A percentile compares a stretch with the other conserved stretches of the same genome.
phyloP scores from a whole-genome alignment of 2,888 invertebrate genomes.

The Melanchra persicariae region DNA sequence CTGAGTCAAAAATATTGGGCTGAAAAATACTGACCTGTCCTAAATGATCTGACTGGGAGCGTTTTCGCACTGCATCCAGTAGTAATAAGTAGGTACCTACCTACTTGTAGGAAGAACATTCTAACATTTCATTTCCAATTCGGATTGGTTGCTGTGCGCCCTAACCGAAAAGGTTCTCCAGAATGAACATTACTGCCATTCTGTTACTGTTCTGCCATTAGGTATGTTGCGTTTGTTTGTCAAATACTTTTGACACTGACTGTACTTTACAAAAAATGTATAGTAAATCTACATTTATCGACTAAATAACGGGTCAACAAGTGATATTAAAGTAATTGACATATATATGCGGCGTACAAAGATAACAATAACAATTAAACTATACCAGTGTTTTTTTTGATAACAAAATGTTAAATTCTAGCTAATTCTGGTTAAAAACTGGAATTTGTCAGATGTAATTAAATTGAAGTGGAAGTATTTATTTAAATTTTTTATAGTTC shows the following conservation, averaged over 20 bases:
- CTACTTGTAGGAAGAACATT: no score
- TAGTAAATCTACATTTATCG: conserved; percentile 19
- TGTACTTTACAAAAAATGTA: not conserved
- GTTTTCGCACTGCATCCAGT: no score
- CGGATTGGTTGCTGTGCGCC: no score
- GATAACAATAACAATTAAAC: conserved; percentile 42
- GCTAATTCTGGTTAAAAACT: conserved; percentile 20
- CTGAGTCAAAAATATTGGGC: not conserved
- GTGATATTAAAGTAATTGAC: conserved; percentile 35
- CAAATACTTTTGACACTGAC: not conserved
- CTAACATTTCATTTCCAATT: no score
- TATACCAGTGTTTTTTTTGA: conserved; percentile 14
- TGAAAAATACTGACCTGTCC: no score
- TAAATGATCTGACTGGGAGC: not conserved
- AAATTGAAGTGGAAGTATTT: not conserved
- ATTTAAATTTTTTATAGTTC: not conserved
- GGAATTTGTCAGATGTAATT: not conserved
- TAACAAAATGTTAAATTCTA: conserved; percentile 1
- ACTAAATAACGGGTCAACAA: conserved; percentile 13
- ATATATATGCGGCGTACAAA: conserved; percentile 26
- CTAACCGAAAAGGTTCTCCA: not conserved
- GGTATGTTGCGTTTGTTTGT: no score
- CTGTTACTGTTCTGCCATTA: not conserved
- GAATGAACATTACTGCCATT: not conserved
- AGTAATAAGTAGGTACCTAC: no score